Evolutionary conservation across 2,113 vertebrate genomes (phyloP), one percentile per base, ranked within the genome.

Genomic region (Myotis lucifugus): DNA sequence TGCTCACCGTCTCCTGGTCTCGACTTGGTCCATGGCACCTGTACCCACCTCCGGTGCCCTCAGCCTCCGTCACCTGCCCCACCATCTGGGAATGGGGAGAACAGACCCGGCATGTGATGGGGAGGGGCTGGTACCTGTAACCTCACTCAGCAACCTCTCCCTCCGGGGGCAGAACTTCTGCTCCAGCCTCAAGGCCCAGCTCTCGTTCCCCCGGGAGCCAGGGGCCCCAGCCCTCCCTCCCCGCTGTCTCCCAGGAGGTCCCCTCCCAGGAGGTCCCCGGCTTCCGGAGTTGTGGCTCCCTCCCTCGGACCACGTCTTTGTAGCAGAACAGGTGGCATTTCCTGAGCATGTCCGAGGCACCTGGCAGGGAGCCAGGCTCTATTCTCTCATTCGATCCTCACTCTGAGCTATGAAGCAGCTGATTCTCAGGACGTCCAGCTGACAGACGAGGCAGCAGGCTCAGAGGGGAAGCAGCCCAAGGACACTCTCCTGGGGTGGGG

Each of bases 341-440:
- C 69, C 6, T 0, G 4, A 17, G 72, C 42, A 12, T 14, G 8
- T 3, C 18, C 0, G 12, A 69, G 32, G 42, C 3, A 0, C 52
- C 17, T 1, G 4, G 21, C 32, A 0, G 56, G 19, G 29, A 34
- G 15, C 4, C 21, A 5, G 46, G n/a, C n/a, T 3, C 3, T 0
- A 1, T 1, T 0, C 64, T 19, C 46, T 42, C 42, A 2, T 1
- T 1, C 6, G 9, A 50, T 50, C 32, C 61, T 40, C 72, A 17
- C 9, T 0, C 12, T 0, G 27, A 32, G 27, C 59, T 19, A 12
- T 0, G 34, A 1, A 6, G 17, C 7, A 8, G 56, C 15, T 12
- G 77, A 54, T 25, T 9, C 34, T 14, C 14, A 12, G 0, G 11
- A 50, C 2, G 15, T 40, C 64, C 48, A 50, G 0, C 54, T 19